Conservation (phyloP, 2,888 invertebrate species). For the Clepsis dumicolana region DNA sequence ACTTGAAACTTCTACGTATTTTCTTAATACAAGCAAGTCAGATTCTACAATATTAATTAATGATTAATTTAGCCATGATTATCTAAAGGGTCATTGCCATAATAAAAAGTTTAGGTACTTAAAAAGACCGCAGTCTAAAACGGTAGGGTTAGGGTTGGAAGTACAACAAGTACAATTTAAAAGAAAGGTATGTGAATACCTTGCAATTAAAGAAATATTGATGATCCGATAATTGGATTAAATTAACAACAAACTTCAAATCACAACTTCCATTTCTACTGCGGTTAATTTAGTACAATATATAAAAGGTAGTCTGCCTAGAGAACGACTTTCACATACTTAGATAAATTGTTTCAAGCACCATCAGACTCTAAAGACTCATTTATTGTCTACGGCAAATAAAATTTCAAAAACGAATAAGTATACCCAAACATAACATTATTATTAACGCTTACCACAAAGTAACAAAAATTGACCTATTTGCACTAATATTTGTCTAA, state of each 20-base stretch:
- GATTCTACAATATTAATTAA: background rate
- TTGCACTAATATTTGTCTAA: conserved; percentile 31
- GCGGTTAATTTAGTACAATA: background rate
- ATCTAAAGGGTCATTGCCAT: background rate
- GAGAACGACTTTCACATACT: background rate
- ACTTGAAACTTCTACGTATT: background rate
- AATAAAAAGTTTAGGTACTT: background rate
- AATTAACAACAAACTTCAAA: background rate
- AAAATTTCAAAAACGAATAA: conserved; percentile 1
- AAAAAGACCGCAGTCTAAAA: background rate
- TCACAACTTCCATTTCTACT: background rate
- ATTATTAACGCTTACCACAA: conserved; percentile 39
- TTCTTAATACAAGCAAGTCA: background rate
- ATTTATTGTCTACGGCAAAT: conserved; percentile 35
- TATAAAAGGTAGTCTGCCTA: background rate
- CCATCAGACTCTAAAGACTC: background rate
- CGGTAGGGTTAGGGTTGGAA: background rate
- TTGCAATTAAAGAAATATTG: background rate
- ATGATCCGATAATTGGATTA: background rate
- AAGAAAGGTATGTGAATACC: background rate
- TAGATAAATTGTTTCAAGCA: background rate
- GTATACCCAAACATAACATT: conserved; percentile 17
- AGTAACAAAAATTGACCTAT: conserved; percentile 35
- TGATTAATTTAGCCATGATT: background rate
- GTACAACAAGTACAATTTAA: background rate